Evolutionary conservation across 2,888 invertebrate species (phyloP).

Genomic region (Heliconius ismenius): DNA sequence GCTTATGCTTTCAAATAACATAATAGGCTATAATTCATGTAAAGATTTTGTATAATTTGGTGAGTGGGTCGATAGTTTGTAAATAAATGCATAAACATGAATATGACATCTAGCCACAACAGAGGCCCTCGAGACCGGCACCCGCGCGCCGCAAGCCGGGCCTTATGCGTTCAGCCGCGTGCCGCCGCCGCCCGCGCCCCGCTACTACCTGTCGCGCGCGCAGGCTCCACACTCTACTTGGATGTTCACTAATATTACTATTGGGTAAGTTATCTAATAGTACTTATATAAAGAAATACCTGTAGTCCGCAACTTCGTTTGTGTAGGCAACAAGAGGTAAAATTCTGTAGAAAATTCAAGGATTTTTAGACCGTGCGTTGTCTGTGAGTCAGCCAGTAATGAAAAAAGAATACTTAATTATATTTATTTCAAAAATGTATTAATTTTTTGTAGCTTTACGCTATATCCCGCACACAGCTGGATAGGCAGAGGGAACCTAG

Average conservation of each 20-base stretch:
- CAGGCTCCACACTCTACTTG: conserved; percentile 88
- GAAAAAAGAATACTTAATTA: too few relatives aligned
- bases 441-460: too few relatives aligned
- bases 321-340: background rate
- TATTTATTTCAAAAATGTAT: too few relatives aligned
- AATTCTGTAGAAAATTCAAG: too few relatives aligned
- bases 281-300: background rate
- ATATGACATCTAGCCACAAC: background rate
- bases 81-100: background rate
- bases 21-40: background rate
- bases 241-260: conserved; percentile 91
- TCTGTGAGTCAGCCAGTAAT: too few relatives aligned
- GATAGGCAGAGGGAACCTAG: too few relatives aligned
- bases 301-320: background rate
- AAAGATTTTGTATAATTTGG: background rate
- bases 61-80: background rate
- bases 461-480: too few relatives aligned
- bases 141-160: conserved; percentile 91
- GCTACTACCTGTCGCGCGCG: conserved; percentile 85
- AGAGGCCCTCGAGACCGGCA: conserved; percentile 77
- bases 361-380: too few relatives aligned
- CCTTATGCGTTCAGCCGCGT: conserved; percentile 95
- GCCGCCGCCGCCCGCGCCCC: conserved; percentile 90
- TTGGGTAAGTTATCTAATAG: conserved; percentile 81
- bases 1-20: too few relatives aligned